Evolutionary conservation across 2,113 vertebrate species (phyloP).

Genomic region (Cyprinus carpio): DNA sequence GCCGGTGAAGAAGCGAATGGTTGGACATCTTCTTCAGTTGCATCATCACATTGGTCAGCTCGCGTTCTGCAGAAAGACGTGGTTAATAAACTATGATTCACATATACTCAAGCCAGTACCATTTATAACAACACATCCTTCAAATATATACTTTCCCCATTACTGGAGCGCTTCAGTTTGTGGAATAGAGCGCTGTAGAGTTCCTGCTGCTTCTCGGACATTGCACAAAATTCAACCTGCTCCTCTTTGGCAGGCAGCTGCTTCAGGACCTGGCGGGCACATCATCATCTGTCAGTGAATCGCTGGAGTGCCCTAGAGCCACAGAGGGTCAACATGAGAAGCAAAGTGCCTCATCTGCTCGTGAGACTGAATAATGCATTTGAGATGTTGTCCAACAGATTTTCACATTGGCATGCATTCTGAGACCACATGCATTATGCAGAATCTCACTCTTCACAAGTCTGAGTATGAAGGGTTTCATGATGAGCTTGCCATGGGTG

Average conservation of each 20-base stretch:
- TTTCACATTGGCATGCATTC: slow-evolving; percentile 17
- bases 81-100: background rate
- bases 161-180: slow-evolving; percentile 80
- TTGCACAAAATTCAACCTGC: slow-evolving; percentile 80
- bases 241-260: slow-evolving; percentile 92
- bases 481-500: slow-evolving; percentile 61
- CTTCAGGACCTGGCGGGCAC: slow-evolving; percentile 85
- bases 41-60: slow-evolving; percentile 93
- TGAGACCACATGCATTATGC: background rate
- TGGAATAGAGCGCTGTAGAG: slow-evolving; percentile 84
- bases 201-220: slow-evolving; percentile 88
- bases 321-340: background rate
- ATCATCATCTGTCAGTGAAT: slow-evolving; percentile 12
- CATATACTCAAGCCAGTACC: background rate
- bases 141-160: slow-evolving; percentile 70
- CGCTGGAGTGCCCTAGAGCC: background rate
- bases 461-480: slow-evolving; percentile 63
- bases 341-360: slow-evolving; percentile 31
- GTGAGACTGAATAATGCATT: slow-evolving; percentile 31
- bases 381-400: slow-evolving; percentile 9
- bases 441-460: slow-evolving; percentile 59
- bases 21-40: slow-evolving; percentile 98
- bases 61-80: slow-evolving; percentile 76
- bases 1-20: slow-evolving; percentile 92
- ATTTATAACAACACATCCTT: background rate